Percentiles rank a stretch among this genome's conserved stretches.
These are phyloP conservation scores for Araneus ventricosus DNA, from an alignment of 1,140 invertebrate genomes.

Conservation along the genomic window DNA sequence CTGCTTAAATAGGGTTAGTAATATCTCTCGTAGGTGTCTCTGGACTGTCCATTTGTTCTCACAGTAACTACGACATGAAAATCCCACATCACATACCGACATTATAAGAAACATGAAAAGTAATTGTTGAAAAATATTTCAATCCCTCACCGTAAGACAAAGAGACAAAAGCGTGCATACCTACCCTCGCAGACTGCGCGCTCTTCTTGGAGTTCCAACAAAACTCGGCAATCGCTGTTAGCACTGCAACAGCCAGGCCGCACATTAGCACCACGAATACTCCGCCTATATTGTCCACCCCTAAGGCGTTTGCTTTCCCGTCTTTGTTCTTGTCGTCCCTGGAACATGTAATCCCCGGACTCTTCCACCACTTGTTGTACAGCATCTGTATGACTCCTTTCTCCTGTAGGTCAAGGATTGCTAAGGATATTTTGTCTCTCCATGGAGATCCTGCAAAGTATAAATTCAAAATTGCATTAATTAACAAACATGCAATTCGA, in stretches of 20 bases:
- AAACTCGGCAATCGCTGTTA: conserved; percentile 96
- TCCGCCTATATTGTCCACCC: conserved; percentile 96
- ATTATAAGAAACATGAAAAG: too few species aligned
- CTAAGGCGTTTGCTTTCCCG: conserved; percentile 94
- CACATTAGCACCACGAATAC: conserved; percentile 98
- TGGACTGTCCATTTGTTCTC: too few species aligned
- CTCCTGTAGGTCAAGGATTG: conserved; percentile 96
- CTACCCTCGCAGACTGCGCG: conserved; percentile 74
- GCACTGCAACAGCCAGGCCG: conserved; percentile 92
- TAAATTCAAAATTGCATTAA: too few species aligned
- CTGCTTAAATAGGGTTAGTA: too few species aligned
- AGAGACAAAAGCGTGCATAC: conserved; percentile 39
- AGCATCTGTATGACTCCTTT: conserved; percentile 96
- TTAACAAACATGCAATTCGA: too few species aligned
- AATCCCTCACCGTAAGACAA: neutral
- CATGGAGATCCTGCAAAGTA: conserved; percentile 88
- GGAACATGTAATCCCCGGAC: conserved; percentile 94
- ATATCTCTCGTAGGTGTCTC: too few species aligned
- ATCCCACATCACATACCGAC: too few species aligned
- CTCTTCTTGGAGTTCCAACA: conserved; percentile 84
- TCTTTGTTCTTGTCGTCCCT: conserved; percentile 94
- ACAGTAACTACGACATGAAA: too few species aligned
- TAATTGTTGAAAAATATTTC: neutral
- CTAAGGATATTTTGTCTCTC: conserved; percentile 96
- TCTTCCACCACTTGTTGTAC: conserved; percentile 99